phyloP scores from a whole-genome alignment of 2,797 vertebrate genomes.

The Clarias laeviceps region DNA sequence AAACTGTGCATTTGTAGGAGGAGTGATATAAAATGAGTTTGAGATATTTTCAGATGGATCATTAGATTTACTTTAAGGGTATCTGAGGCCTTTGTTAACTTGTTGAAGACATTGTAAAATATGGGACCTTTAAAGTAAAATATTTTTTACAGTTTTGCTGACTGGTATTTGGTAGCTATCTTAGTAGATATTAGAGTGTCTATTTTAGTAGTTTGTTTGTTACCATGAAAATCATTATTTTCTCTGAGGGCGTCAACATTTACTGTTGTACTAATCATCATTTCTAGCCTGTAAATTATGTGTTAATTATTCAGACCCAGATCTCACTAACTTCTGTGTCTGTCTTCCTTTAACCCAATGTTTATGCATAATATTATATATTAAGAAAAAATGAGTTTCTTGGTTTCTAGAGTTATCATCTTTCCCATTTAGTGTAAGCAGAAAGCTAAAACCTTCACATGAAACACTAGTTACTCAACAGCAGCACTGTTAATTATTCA shows the following conservation, averaged over 20 bases:
- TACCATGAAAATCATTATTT: background rate
- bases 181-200: background rate
- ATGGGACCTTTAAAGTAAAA: background rate
- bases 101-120: too few species aligned
- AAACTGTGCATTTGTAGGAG: too few species aligned
- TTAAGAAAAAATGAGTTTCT: background rate
- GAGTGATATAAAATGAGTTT: too few species aligned
- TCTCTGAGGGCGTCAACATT: background rate
- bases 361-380: background rate
- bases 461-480: slow-evolving; percentile 40
- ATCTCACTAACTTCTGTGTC: background rate
- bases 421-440: background rate
- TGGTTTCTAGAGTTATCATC: background rate
- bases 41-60: too few species aligned
- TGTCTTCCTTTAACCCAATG: background rate
- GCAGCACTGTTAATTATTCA: slow-evolving; percentile 49
- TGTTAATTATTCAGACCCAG: background rate
- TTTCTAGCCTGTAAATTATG: background rate
- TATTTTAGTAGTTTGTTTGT: background rate
- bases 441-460: slow-evolving; percentile 28
- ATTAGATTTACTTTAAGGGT: too few species aligned
- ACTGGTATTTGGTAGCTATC: background rate
- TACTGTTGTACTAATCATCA: background rate
- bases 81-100: too few species aligned
- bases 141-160: background rate